These are phyloP conservation scores for Euspilapteryx auroguttella DNA, from an alignment of 2,888 invertebrate species.

Conservation along the genomic window DNA sequence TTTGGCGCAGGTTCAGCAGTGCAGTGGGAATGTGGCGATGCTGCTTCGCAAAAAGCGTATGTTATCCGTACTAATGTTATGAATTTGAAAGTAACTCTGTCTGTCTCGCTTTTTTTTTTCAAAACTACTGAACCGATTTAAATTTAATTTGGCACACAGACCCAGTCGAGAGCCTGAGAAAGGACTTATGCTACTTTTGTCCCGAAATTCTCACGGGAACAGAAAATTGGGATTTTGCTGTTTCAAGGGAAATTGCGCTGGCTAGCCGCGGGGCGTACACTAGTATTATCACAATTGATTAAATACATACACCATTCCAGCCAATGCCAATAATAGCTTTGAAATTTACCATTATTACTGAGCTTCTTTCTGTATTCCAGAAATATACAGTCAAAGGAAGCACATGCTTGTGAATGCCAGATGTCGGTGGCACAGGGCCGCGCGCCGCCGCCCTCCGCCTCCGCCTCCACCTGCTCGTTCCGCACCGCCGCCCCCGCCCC, in stretches of 20 bases:
- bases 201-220: too few species aligned
- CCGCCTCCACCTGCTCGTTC: slow-evolving; percentile 20
- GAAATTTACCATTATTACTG: neutral
- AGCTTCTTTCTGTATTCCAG: neutral
- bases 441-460: neutral
- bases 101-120: too few species aligned
- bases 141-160: too few species aligned
- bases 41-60: neutral
- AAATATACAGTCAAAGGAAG: neutral
- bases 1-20: neutral
- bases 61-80: too few species aligned
- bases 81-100: too few species aligned
- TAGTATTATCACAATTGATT: too few species aligned
- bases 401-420: neutral
- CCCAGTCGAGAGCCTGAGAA: too few species aligned
- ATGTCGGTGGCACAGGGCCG: neutral
- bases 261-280: too few species aligned
- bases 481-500: slow-evolving; percentile 21
- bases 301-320: neutral
- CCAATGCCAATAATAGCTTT: neutral
- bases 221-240: too few species aligned
- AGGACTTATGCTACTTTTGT: too few species aligned
- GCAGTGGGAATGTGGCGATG: slow-evolving; percentile 2
- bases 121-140: too few species aligned
- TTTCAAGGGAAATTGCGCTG: too few species aligned